Evolutionary conservation across 2,888 invertebrate species (phyloP), one percentile per base, ranked within the genome.

Genomic region (Drepana falcataria): DNA sequence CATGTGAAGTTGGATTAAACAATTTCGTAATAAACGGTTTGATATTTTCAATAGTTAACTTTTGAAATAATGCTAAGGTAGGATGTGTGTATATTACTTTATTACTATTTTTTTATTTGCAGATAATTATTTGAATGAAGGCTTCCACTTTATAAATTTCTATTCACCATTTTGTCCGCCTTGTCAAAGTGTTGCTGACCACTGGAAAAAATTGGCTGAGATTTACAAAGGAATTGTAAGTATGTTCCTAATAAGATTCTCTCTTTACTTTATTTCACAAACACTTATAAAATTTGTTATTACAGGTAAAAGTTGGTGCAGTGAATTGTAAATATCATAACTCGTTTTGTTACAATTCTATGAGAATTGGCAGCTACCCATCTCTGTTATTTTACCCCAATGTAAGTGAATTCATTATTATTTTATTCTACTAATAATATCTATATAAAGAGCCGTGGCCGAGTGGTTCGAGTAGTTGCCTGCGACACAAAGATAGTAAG

Each of bases 301-400:
- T 84, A 7, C 80, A 91, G 91, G 78, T 93, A 2, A 92, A 94
- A 79, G 91, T 97, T 54, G 97, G 94, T 44, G 97, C 96, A 41
- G 96, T 97, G 0, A 97, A 97, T 79, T 97, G 97, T 83, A 95
- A 95, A 84, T 96, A 96, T 77, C 95, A 97, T 73, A 95, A 95
- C 89, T 88, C 92, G 48, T 90, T 97, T 59, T 97, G 97, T 81
- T 92, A 93, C 67, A 93, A 94, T 70, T 92, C 80, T 3, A 88
- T 96, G 83, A 93, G 94, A 60, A 95, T 97, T 60, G 83, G 91
- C 69, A 93, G 94, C 67, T 97, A 96, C 81, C 97, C 97, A 0
- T 93, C 95, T 0, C 86, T 97, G 33, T 80, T 96, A 7, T 93
- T 95, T 71, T 97, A 93, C 72, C 87, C 87, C 6, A 77, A 84